Conservation (phyloP, 2,797 vertebrate genomes). For the Erethizon dorsatum region DNA sequence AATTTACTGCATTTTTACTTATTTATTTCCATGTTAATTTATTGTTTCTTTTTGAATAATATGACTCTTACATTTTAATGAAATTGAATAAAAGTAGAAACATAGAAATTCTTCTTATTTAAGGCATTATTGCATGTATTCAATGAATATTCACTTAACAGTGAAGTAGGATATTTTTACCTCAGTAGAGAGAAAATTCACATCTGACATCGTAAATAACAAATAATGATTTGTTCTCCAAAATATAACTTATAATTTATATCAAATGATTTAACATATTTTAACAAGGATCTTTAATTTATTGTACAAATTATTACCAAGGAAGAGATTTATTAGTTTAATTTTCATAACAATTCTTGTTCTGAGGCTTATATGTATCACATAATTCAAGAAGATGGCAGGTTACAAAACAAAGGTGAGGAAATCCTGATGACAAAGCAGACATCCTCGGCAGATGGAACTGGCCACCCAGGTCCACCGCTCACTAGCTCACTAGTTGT, state of each 20-base stretch:
- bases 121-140: neutral
- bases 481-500: neutral
- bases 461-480: neutral
- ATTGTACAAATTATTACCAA: neutral
- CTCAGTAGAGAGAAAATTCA: neutral
- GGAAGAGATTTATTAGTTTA: neutral
- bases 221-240: slow-evolving; percentile 53
- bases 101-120: neutral
- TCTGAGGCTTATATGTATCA: slow-evolving; percentile 30
- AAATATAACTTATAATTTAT: slow-evolving; percentile 51
- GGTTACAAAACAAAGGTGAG: neutral
- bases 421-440: neutral
- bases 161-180: neutral
- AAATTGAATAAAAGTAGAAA: slow-evolving; percentile 66
- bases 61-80: slow-evolving; percentile 68
- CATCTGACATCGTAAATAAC: slow-evolving; percentile 23
- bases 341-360: slow-evolving; percentile 54
- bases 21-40: slow-evolving; percentile 74
- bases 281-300: slow-evolving; percentile 58
- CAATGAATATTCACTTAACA: neutral
- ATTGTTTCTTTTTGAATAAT: neutral
- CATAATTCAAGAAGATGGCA: neutral
- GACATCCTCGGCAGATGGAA: neutral
- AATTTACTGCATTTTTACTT: slow-evolving; percentile 75
- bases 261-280: slow-evolving; percentile 5